Base-by-base conservation (phyloP, 2,888 invertebrate genomes). In the Anorthoa munda region DNA sequence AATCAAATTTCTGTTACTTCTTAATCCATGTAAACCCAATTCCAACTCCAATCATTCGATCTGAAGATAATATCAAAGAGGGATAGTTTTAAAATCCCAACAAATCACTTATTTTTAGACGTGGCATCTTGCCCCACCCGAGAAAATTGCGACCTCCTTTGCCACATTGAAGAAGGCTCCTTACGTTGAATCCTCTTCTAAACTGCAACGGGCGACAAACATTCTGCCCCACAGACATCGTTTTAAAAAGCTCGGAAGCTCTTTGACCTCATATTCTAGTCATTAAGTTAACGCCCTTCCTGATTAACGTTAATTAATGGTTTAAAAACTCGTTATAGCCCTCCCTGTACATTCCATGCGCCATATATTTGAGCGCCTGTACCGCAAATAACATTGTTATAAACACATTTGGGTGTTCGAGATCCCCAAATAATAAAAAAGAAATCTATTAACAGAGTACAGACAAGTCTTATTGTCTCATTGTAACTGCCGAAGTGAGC, bases 241-340 rank as follows among this genome's bases (percentile, higher is more conserved):
- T 71, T 75, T 65, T 48, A 69, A 70, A 77, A 72, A 70, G 69
- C 70, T 66, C 70, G 31, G 63, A 67, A 81, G 69, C 77, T 56
- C 65, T 75, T 63, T 75, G 61, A 59, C 79, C 79, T 79, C 71
- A 78, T 79, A 77, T 77, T 70, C 67, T 39, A 59, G 58, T 68
- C 75, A 75, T 81, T 79, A 80, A 82, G 64, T 81, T 71, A 77
- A 82, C 72, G 82, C 77, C 77, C 86, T 79, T 77, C 83, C 82
- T 81, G 77, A 86, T 86, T 82, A 86, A 72, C 71, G 61, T 78
- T 86, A 84, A 85, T 85, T 67, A 84, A 74, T 73, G 73, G 72
- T 76, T 82, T 75, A 64, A 82, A 85, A 79, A 84, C 77, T 82
- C 83, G 71, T 82, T 75, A 56, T 65, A 71, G 55, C 72, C 73